phyloP scores from a whole-genome alignment of 2,113 vertebrate genomes.

The Xenopus tropicalis region UCB_Xtro_10.0 CM004450.2:71147001-71147500 shows the following conservation, averaged over 20 bases:
- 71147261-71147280: neutral
- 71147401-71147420: neutral
- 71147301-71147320: too few species aligned
- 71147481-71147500: constrained; percentile 57
- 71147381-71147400: neutral
- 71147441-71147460: neutral
- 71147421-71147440: neutral
- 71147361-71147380: too few species aligned
- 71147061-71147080: too few species aligned
- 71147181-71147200: neutral
- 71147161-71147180: neutral
- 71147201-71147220: neutral
- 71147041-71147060: too few species aligned
- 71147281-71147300: too few species aligned
- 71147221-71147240: neutral
- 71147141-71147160: neutral
- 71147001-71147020: too few species aligned
- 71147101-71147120: neutral
- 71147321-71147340: too few species aligned
- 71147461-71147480: constrained; percentile 63
- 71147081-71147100: neutral
- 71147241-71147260: neutral
- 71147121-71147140: too few species aligned
- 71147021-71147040: too few species aligned
- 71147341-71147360: too few species aligned